Conservation (phyloP, 2,888 invertebrate genomes). For the Drosophila neotestacea region DNA sequence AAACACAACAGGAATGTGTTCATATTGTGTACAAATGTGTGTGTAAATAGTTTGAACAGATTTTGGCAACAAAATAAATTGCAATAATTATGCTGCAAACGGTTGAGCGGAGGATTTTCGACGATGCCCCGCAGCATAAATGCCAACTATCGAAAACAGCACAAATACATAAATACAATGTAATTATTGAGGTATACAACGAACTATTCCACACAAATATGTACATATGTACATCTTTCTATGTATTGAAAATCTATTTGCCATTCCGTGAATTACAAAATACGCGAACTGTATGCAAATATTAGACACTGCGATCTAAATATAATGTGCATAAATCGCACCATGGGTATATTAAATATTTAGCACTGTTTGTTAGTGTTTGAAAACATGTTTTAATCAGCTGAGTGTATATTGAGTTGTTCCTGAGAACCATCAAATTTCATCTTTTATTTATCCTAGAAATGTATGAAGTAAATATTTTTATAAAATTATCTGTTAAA, state of each 20-base stretch:
- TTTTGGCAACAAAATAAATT: conserved; percentile 75
- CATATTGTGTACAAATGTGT: conserved; percentile 11
- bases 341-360: conserved; percentile 8
- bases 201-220: conserved; percentile 35
- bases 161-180: conserved; percentile 71
- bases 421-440: neutral
- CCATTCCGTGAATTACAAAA: conserved; percentile 69
- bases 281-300: conserved; percentile 71
- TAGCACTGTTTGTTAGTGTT: neutral
- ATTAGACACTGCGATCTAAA: conserved; percentile 50
- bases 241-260: conserved; percentile 64
- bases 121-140: conserved; percentile 37
- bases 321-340: conserved; percentile 14
- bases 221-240: neutral
- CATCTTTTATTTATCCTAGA: no score
- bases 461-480: no score
- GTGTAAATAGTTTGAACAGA: conserved; percentile 64
- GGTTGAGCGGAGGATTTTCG: conserved; percentile 30
- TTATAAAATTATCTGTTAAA: no score
- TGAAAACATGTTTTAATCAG: no score
- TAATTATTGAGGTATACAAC: conserved; percentile 72
- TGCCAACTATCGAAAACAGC: conserved; percentile 58
- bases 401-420: neutral
- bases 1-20: neutral
- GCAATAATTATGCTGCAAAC: conserved; percentile 69